These are phyloP conservation scores for Rhodeus uyekii DNA, from an alignment of 2,797 vertebrate genomes.

Conservation along the genomic window DNA sequence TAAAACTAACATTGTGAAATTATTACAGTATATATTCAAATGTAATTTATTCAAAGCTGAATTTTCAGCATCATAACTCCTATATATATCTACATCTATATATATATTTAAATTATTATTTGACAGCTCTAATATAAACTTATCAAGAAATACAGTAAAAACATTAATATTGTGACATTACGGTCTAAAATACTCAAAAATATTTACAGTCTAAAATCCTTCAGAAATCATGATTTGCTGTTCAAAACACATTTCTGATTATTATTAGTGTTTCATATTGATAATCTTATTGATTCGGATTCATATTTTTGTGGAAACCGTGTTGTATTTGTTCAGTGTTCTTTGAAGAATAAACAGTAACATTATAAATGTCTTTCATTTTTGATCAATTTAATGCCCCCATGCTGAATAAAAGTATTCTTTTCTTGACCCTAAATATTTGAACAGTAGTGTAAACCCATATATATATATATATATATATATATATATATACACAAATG, in stretches of 20 bases:
- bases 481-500: too few species aligned
- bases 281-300: neutral
- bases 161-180: too few species aligned
- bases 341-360: neutral
- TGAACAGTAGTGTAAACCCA: neutral
- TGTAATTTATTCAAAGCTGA: neutral
- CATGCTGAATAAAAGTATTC: neutral
- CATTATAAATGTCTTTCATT: neutral
- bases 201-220: too few species aligned
- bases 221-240: neutral
- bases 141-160: too few species aligned
- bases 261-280: neutral
- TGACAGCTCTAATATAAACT: too few species aligned
- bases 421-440: neutral
- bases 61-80: neutral
- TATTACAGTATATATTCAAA: neutral
- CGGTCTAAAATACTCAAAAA: too few species aligned
- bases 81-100: too few species aligned
- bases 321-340: too few species aligned
- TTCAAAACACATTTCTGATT: neutral
- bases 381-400: neutral
- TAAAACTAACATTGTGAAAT: neutral
- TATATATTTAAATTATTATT: too few species aligned
- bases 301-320: neutral
- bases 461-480: too few species aligned